Evolutionary conservation across 2,888 invertebrate species (phyloP).

Genomic region (Atrina japonica): DNA sequence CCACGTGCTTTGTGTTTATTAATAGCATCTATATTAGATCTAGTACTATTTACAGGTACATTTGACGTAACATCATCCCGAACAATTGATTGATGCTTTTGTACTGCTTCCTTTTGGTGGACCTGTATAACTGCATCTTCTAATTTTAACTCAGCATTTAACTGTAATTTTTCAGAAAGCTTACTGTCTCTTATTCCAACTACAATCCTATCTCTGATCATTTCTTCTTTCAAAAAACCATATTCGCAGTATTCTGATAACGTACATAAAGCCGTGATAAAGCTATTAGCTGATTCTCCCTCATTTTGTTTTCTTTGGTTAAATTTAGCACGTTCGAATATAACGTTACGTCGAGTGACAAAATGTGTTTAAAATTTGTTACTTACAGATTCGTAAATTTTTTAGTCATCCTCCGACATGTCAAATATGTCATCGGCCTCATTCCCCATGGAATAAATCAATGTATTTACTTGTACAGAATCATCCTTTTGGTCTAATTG

Average conservation of each 20-base stretch:
- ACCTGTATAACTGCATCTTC: slow-evolving; percentile 20
- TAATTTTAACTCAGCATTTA: slow-evolving; percentile 33
- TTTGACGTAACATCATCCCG: neutral
- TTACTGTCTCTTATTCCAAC: slow-evolving; percentile 42
- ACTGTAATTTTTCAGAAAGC: slow-evolving; percentile 47
- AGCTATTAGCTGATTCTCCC: slow-evolving; percentile 37
- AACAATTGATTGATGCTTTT: slow-evolving; percentile 9
- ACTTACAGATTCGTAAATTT: slow-evolving; percentile 29
- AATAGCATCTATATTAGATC: slow-evolving; percentile 10
- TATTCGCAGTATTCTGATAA: slow-evolving; percentile 47
- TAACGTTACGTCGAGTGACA: slow-evolving; percentile 29
- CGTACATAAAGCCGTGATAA: slow-evolving; percentile 23
- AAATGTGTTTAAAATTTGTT: slow-evolving; percentile 31
- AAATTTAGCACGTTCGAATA: slow-evolving; percentile 40
- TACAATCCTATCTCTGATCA: slow-evolving; percentile 49
- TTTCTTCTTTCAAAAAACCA: slow-evolving; percentile 35
- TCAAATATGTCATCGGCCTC: slow-evolving; percentile 32
- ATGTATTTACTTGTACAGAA: slow-evolving; percentile 18
- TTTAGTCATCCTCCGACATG: slow-evolving; percentile 21
- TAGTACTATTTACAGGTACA: neutral
- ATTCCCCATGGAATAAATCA: slow-evolving; percentile 34
- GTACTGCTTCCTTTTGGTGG: slow-evolving; percentile 16
- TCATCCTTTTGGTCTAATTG: slow-evolving; percentile 16
- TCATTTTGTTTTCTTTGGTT: slow-evolving; percentile 35
- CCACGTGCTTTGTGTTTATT: too few relatives aligned